Evolutionary conservation across 2,113 vertebrate species (phyloP), one percentile per base, ranked within the genome.

Genomic region (Sterna hirundo): DNA sequence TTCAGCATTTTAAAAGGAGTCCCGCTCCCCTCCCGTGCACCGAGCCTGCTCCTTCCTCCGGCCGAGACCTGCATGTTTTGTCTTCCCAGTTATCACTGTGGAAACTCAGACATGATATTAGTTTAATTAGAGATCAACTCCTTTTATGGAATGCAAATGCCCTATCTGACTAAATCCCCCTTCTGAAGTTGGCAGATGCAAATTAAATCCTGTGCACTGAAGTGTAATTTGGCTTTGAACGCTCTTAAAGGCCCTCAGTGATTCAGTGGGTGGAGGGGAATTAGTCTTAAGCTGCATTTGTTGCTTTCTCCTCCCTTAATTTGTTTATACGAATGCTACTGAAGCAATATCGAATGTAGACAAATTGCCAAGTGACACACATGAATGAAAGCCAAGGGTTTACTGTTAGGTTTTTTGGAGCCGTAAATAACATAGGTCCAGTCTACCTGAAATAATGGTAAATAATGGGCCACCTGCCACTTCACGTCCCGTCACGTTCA

Each of bases 131-230:
- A 94, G 84, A 95, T 94, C 92, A 90, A 34, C 92, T 94, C 92
- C 62, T 95, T 95, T 95, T 83, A 93, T 64, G 89, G 84, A 77
- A 91, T 96, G 96, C 97, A 97, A 97, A 97, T 90, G 95, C 82
- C 94, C 96, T 95, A 85, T 66, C 94, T 21, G n/a, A 60, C 70
- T 95, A 95, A 97, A 97, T 97, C 94, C 96, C 94, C 90, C 87
- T 95, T 87, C 96, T 91, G 90, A 97, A 97, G 95, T 77, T 93
- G 93, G 93, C 95, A 97, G 96, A 97, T 95, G 97, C 95, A 93
- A 96, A 97, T 97, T 96, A 97, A 97, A 96, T 96, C 95, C 95
- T 95, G 86, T 57, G 91, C 85, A 42, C 94, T 94, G 91, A 93
- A 96, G 90, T 95, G 80, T 92, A 94, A 96, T 97, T 97, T 95